Evolutionary conservation across 2,113 vertebrate species (phyloP).

Genomic region (Cacatua alba): DNA sequence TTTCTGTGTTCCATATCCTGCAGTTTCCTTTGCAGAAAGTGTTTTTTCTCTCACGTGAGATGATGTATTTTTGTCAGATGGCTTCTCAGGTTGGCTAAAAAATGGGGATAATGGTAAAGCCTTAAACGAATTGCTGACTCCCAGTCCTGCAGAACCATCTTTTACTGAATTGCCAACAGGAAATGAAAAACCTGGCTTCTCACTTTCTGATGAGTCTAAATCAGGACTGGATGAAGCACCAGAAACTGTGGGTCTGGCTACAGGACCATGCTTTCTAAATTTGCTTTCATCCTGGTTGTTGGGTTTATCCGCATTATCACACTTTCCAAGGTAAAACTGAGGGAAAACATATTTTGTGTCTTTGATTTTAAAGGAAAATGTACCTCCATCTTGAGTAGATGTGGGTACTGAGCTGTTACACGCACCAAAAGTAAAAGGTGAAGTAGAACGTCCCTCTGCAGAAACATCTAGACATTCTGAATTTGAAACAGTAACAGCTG

Average conservation of each 20-base stretch:
- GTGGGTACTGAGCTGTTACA: background rate
- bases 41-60: background rate
- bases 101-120: background rate
- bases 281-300: background rate
- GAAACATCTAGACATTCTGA: background rate
- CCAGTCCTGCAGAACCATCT: background rate
- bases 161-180: background rate
- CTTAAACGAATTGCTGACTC: background rate
- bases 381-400: background rate
- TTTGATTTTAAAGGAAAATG: background rate
- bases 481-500: background rate
- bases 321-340: constrained; percentile 40
- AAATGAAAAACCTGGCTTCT: background rate
- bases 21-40: background rate
- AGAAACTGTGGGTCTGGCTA: background rate
- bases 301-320: background rate
- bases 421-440: constrained; percentile 14
- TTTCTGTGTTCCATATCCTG: background rate
- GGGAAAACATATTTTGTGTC: constrained; percentile 18
- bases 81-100: background rate
- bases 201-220: background rate
- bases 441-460: background rate
- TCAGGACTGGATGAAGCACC: background rate
- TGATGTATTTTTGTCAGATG: background rate
- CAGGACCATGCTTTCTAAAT: background rate